Evolutionary conservation across 1,140 invertebrate genomes (phyloP), one percentile per base, ranked within the genome.

Genomic region (Megalopta genalis): DNA sequence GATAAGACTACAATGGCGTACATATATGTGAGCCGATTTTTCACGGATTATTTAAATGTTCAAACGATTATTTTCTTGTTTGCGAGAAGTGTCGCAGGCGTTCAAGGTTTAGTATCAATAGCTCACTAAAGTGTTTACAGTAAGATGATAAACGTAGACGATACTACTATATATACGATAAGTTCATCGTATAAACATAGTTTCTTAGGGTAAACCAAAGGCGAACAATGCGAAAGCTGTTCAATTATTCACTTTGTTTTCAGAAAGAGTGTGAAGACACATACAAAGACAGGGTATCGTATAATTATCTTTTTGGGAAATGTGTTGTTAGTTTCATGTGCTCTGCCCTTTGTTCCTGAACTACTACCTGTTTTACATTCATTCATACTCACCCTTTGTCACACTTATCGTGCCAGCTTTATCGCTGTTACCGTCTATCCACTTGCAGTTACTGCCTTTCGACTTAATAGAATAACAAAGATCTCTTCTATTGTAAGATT

Each of bases 201-300:
- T 79, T 78, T 85, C 68, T 79, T 85, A 86, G 67, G 76, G 80
- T 85, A 78, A 60, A 25, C 39, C 66, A 67, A 74, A 65, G 21
- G 52, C 42, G 32, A 69, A 54, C 65, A 63, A 73, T 79, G 60
- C 68, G 72, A 67, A 80, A 88, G 77, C 87, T 81, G 90, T 90
- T 92, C 90, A 92, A 90, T 89, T 84, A 90, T 93, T 92, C 87
- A 91, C 90, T 95, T 95, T 95, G 92, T 95, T 95, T 95, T 95
- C 95, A 96, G 95, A 96, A 94, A 95, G 95, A 95, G 95, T 95
- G 95, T 94, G 95, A 96, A 94, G 95, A 96, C 94, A 95, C 94
- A 94, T 96, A 95, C 95, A 96, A 96, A 95, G 95, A 95, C 93
- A 96, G 95, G 95, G 95, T 96, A 96, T 95, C 93, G 95, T 96